A percentile compares a stretch with the other conserved stretches of the same genome.
phyloP scores from a whole-genome alignment of 23 tunicate genomes.

The Botrylloides violaceus region DNA sequence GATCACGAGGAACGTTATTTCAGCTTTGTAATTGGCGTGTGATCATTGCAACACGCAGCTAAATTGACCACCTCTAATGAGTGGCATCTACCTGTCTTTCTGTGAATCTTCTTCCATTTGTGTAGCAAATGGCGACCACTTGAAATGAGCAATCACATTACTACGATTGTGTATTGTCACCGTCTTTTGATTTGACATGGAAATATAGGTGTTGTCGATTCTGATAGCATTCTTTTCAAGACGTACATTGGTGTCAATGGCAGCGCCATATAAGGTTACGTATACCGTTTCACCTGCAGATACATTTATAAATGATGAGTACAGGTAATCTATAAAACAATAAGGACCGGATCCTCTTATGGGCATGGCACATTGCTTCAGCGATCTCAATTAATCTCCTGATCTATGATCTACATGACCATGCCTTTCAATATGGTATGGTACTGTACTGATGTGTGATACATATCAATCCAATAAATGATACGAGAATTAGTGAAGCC shows the following conservation, averaged over 20 bases:
- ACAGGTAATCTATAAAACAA: neutral
- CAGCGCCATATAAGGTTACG: conserved; percentile 63
- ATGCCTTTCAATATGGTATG: too few species aligned
- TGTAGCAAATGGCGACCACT: conserved; percentile 86
- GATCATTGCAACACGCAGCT: too few species aligned
- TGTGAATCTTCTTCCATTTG: conserved; percentile 57
- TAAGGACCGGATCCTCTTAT: neutral
- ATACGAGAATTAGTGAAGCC: too few species aligned
- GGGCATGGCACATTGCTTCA: too few species aligned
- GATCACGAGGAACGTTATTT: too few species aligned
- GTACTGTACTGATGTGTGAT: too few species aligned
- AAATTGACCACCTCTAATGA: too few species aligned
- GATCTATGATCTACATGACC: neutral
- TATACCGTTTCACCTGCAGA: conserved; percentile 57
- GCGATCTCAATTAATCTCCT: neutral
- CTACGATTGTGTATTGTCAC: conserved; percentile 78
- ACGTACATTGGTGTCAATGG: conserved; percentile 83
- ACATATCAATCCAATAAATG: too few species aligned
- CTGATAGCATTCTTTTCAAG: conserved; percentile 68
- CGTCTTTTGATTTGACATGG: conserved; percentile 79
- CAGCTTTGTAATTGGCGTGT: too few species aligned
- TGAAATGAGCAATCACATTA: conserved; percentile 69
- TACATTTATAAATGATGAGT: neutral
- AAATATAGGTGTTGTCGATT: conserved; percentile 86
- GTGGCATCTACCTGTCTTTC: conserved; percentile 80